Evolutionary conservation across 2,113 vertebrate species (phyloP).

Genomic region (Mungos mungo): DNA sequence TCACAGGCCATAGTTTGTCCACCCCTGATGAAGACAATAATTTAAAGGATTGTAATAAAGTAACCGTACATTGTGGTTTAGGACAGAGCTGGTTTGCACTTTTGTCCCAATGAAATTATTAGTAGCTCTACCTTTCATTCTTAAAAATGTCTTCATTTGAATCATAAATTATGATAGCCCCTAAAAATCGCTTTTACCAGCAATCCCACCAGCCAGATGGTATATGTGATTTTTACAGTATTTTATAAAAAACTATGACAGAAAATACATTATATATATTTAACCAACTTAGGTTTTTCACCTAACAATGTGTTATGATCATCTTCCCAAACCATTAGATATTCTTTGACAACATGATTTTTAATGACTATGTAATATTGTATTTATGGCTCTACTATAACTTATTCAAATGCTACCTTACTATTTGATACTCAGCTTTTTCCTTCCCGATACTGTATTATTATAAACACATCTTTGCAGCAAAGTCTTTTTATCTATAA

Average conservation of each 20-base stretch:
- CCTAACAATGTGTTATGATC: neutral
- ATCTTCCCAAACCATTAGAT: conserved; percentile 8
- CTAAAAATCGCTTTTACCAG: neutral
- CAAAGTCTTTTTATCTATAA: neutral
- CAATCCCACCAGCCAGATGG: neutral
- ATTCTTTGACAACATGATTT: neutral
- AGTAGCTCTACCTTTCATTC: neutral
- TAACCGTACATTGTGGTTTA: neutral
- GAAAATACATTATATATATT: neutral
- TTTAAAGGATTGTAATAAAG: neutral
- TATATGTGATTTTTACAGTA: neutral
- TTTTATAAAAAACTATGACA: neutral
- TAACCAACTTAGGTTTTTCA: neutral
- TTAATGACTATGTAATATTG: neutral
- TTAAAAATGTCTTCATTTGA: conserved; percentile 7
- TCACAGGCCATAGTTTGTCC: neutral
- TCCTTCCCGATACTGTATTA: neutral
- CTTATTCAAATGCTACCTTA: neutral
- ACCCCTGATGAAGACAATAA: neutral
- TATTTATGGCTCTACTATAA: neutral
- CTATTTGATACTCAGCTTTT: neutral
- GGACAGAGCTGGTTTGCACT: neutral
- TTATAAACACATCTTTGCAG: neutral
- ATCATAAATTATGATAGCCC: neutral
- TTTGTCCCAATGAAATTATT: neutral